Conservation (phyloP, 1,140 invertebrate species). For the Drosophila burlai region DNA sequence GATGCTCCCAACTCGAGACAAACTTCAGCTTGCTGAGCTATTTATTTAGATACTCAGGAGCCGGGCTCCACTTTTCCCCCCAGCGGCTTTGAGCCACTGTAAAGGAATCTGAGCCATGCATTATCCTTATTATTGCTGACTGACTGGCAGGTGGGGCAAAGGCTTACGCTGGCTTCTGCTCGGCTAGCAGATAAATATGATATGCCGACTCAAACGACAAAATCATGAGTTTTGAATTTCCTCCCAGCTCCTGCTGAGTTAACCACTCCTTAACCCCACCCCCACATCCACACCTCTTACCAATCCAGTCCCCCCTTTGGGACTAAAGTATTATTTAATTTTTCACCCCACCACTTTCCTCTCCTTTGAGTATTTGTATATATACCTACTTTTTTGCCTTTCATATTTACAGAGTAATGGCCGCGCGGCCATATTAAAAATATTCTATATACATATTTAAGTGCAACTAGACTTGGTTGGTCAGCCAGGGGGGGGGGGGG, state of each 20-base stretch:
- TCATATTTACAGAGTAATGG: slow-evolving; percentile 65
- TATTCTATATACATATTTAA: slow-evolving; percentile 74
- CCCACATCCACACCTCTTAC: background rate
- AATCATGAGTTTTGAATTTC: slow-evolving; percentile 59
- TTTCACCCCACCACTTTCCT: slow-evolving; percentile 24
- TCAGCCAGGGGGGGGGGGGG: background rate
- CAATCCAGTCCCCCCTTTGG: background rate
- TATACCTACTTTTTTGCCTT: slow-evolving; percentile 30
- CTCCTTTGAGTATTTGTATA: slow-evolving; percentile 30
- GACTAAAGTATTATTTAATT: slow-evolving; percentile 68
- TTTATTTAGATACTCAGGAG: slow-evolving; percentile 70
- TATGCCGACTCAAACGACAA: slow-evolving; percentile 58
- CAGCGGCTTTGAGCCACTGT: slow-evolving; percentile 45
- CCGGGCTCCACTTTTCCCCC: slow-evolving; percentile 1
- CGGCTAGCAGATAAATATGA: slow-evolving; percentile 55
- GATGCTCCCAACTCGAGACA: slow-evolving; percentile 55
- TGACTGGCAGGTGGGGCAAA: slow-evolving; percentile 51
- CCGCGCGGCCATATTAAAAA: slow-evolving; percentile 69
- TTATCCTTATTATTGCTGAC: slow-evolving; percentile 73
- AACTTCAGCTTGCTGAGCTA: slow-evolving; percentile 69
- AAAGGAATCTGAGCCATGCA: slow-evolving; percentile 67
- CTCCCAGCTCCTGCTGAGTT: slow-evolving; percentile 32
- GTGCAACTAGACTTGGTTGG: slow-evolving; percentile 50
- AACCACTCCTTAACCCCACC: background rate
- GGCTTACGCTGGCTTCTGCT: slow-evolving; percentile 63